Conservation (phyloP, 2,888 invertebrate genomes). For the Epinotia ramella region DNA sequence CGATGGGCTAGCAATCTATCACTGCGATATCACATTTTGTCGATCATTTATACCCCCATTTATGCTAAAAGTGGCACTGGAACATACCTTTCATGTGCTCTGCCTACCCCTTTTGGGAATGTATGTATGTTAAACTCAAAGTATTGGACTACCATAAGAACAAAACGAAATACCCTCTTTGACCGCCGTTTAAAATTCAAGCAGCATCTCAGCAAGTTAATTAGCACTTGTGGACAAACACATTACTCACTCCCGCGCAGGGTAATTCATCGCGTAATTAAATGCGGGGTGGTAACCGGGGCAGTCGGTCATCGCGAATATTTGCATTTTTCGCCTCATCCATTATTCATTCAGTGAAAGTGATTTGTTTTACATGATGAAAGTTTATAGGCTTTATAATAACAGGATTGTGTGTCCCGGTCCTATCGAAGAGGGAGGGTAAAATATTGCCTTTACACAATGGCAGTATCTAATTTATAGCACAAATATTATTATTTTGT, state of each 20-base stretch:
- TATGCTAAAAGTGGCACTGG: no score
- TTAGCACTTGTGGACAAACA: constrained; percentile 40
- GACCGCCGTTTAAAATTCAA: constrained; percentile 34
- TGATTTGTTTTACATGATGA: constrained; percentile 43
- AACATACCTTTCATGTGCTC: no score
- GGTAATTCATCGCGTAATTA: constrained; percentile 41
- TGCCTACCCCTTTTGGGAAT: no score
- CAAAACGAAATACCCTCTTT: constrained; percentile 7
- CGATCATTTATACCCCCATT: no score
- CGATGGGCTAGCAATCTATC: no score
- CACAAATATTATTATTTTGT: no score
- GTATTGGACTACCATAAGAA: not conserved
- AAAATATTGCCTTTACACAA: no score
- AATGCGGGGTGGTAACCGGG: constrained; percentile 31
- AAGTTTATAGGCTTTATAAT: constrained; percentile 37
- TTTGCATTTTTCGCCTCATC: constrained; percentile 40
- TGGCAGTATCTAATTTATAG: no score
- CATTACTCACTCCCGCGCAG: constrained; percentile 34
- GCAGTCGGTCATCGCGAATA: constrained; percentile 44
- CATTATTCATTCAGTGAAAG: constrained; percentile 44
- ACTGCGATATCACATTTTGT: no score
- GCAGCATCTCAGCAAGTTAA: constrained; percentile 31
- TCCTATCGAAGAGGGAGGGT: not conserved
- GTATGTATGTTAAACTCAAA: no score
- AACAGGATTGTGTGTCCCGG: not conserved